Evolutionary conservation across 2,888 invertebrate genomes (phyloP).

Genomic region (Cryptus viduatorius): DNA sequence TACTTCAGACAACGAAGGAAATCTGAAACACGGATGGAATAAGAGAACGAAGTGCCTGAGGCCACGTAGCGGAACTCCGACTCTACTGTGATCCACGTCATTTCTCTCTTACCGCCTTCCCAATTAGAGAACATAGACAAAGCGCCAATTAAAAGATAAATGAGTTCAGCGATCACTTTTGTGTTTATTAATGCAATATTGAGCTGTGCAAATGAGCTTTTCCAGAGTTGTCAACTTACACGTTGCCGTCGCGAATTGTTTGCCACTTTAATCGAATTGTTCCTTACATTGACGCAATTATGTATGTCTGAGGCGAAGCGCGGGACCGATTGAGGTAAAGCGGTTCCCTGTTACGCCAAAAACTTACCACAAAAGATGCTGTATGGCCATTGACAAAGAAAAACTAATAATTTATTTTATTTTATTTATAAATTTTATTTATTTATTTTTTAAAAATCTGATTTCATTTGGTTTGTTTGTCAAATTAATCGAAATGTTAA

Average conservation of each 20-base stretch:
- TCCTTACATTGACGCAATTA: background rate
- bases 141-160: conserved; percentile 60
- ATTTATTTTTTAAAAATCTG: too few relatives aligned
- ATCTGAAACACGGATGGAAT: conserved; percentile 33
- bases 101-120: conserved; percentile 52
- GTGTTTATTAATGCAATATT: conserved; percentile 54
- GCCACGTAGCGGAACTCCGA: conserved; percentile 51
- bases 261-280: background rate
- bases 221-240: background rate
- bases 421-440: too few relatives aligned
- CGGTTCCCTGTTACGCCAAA: too few relatives aligned
- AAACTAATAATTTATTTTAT: too few relatives aligned
- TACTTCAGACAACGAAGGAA: conserved; percentile 25
- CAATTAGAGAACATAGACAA: conserved; percentile 54
- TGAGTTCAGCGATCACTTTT: conserved; percentile 48
- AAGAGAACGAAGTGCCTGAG: conserved; percentile 56
- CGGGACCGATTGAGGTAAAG: too few relatives aligned
- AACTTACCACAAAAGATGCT: too few relatives aligned
- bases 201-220: background rate
- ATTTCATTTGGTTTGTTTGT: too few relatives aligned
- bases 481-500: too few relatives aligned
- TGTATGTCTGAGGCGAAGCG: too few relatives aligned
- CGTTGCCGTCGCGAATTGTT: background rate
- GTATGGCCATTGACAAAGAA: too few relatives aligned
- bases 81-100: conserved; percentile 50